Percentiles rank a stretch among this genome's conserved stretches.
Conservation (phyloP, 2,113 vertebrate genomes). For the Lota lota region DNA sequence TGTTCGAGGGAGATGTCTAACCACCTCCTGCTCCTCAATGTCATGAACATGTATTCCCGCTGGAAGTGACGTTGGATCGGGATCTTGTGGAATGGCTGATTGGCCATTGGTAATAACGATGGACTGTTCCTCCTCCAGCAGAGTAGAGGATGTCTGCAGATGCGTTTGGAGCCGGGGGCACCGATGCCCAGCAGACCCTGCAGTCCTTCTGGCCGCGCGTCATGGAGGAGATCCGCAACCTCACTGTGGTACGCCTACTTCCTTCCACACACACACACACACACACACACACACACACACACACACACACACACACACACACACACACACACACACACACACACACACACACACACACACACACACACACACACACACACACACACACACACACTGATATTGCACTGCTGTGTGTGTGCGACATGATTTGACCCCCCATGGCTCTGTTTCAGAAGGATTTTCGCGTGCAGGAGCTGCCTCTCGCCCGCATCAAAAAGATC, state of each 20-base stretch:
- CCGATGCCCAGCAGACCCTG: slow-evolving; percentile 93
- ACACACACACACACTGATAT: neutral
- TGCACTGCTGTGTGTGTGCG: neutral
- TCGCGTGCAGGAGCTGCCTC: slow-evolving; percentile 93
- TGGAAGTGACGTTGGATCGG: too few relatives aligned
- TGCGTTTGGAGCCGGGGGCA: slow-evolving; percentile 82
- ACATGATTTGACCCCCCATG: slow-evolving; percentile 14
- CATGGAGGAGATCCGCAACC: slow-evolving; percentile 97
- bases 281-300: neutral
- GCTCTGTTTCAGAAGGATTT: slow-evolving; percentile 91
- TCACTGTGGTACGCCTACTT: slow-evolving; percentile 83
- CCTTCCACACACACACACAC: neutral
- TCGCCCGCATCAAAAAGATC: slow-evolving; percentile 99
- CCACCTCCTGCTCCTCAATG: neutral
- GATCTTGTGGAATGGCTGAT: neutral
- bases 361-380: slow-evolving; percentile 4
- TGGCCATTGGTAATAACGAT: too few relatives aligned
- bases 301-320: neutral
- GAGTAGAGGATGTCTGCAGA: slow-evolving; percentile 86
- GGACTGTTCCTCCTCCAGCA: slow-evolving; percentile 52
- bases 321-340: slow-evolving; percentile 1
- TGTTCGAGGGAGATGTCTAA: too few relatives aligned
- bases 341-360: neutral
- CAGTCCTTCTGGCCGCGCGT: slow-evolving; percentile 98
- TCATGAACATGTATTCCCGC: too few relatives aligned